Base-by-base conservation (phyloP, 2,113 vertebrate genomes). In the Brienomyrus longianalis region DNA sequence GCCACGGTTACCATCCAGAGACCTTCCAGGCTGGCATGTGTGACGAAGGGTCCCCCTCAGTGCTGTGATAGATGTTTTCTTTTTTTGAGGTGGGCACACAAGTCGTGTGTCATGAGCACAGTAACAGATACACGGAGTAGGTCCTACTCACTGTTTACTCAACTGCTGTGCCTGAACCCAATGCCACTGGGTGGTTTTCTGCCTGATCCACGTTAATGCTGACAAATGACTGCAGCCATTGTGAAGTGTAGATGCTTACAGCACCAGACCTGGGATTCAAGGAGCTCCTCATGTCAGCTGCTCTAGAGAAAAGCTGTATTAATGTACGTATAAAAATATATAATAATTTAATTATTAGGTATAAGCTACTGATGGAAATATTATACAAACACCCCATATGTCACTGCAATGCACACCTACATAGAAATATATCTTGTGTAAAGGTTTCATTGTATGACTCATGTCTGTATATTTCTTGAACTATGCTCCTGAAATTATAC, bases 201-300 rank as follows among this genome's bases (percentile, higher is more conserved):
- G 95, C 94, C 95, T 95, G 94, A 95, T 95, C 95, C 95, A 92
- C 93, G 93, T 94, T 96, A 96, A 96, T 96, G 91, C 95, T 95
- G 96, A 97, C 94, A 96, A 95, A 96, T 96, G 94, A 95, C 94
- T 93, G 6, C 3, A 56, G 56, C 31, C 5, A 45, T 45, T n/a
- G 54, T 88, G 54, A 19, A 54, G 27, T 88, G 51, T 43, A 19
- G 51, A 13, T 17, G 50, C 10, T 52, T 85, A n/a, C 27, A 52
- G 27, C 48, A 54, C 50, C 21, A 54, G 87, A 70, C 87, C 9
- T 8, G 6, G 11, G 45, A 88, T 21, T 11, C 45, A n/a, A 8
- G 17, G 10, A 88, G 45, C 11, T 21, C 27, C 66, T 74, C 27
- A 23, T 39, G 39, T 62, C 35, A n/a, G 51, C 48, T 52, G 48